Base-by-base conservation (phyloP, 2,888 invertebrate species). In the Mamestra brassicae region DNA sequence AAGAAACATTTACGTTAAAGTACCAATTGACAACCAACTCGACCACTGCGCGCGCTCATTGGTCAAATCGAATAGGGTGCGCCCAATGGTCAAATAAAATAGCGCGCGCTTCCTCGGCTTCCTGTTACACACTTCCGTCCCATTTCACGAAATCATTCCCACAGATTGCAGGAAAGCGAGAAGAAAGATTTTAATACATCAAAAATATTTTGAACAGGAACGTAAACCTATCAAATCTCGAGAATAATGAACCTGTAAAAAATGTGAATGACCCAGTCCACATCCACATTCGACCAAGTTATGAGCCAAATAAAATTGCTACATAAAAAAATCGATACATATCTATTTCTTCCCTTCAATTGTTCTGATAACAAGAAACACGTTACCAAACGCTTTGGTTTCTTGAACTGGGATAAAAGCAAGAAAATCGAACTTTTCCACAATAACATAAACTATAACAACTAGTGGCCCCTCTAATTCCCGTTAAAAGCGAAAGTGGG, bases 401-500 rank as follows among this genome's bases (percentile, higher is more conserved):
- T 65, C 64, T 7, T 4, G 10, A 63, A 71, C 38, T 47, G 8
- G 17, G 38, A 81, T 42, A 72, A 78, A 74, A 74, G 60, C 67
- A 70, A 71, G 68, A 71, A 73, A 71, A 76, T 70, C 78, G 63
- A 73, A 64, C 52, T 55, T 71, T 61, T 64, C 2, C 17, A 68
- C 70, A 67, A 66, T 55, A 77, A 78, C 62, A 80, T 69, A 62
- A 69, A 62, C 75, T 77, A 76, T 74, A 83, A 86, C 78, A 78
- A 80, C 74, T 71, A 70, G 64, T 71, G 64, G 75, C 71, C 87
- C 89, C 88, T 85, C 86, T 92, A 90, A 91, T 91, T 90, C 87
- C 84, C 85, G 84, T 86, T 89, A 87, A 89, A 89, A 87, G 88
- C 87, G 89, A 89, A 81, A 83, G 83, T 80, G 85, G 83, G 84